Conservation (phyloP, 2,888 invertebrate genomes). For the Palloptera scutellata region DNA sequence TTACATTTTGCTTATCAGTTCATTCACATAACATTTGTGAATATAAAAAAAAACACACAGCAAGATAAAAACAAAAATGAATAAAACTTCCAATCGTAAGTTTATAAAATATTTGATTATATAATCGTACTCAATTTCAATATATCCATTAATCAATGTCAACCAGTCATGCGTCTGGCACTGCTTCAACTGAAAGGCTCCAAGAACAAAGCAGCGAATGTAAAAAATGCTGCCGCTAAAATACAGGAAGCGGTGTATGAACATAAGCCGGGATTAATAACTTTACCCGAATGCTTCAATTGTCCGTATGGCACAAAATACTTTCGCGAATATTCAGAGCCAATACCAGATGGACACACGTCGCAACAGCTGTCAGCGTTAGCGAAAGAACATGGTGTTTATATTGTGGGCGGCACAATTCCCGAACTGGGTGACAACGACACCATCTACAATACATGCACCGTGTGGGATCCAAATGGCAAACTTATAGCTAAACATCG, state of each 20-base stretch:
- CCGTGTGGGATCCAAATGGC: constrained; percentile 83
- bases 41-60: too few relatives aligned
- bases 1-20: too few relatives aligned
- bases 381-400: constrained; percentile 79
- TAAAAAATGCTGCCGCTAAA: constrained; percentile 74
- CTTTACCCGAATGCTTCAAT: constrained; percentile 91
- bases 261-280: constrained; percentile 71
- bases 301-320: constrained; percentile 90
- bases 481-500: constrained; percentile 80
- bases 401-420: constrained; percentile 88
- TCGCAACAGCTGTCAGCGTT: constrained; percentile 74
- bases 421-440: constrained; percentile 75
- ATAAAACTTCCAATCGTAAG: constrained; percentile 22
- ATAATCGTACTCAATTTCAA: too few relatives aligned
- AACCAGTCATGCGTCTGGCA: constrained; percentile 68
- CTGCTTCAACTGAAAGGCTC: constrained; percentile 84
- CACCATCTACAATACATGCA: constrained; percentile 84
- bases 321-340: constrained; percentile 87
- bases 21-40: too few relatives aligned
- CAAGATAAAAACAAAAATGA: neutral
- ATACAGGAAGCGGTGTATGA: constrained; percentile 71
- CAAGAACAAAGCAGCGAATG: constrained; percentile 77
- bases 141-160: too few relatives aligned
- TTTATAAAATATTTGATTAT: neutral
- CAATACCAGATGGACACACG: constrained; percentile 81